These are phyloP conservation scores for Columba janthina DNA, from an alignment of 2,113 vertebrate species.

Conservation along the genomic window DNA sequence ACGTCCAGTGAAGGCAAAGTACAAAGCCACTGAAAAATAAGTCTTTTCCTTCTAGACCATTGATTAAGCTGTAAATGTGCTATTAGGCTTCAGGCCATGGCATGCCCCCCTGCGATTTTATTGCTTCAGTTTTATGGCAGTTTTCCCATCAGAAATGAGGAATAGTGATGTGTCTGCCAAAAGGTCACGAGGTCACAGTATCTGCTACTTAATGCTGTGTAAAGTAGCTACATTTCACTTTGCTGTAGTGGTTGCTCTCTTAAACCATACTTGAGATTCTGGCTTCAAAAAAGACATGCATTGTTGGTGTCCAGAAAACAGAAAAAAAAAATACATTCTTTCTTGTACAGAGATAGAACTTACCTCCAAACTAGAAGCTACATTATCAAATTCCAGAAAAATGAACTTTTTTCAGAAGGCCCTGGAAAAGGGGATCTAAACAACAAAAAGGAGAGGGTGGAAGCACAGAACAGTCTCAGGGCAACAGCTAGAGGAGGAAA, in stretches of 20 bases:
- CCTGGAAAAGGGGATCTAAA: neutral
- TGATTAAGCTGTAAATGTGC: neutral
- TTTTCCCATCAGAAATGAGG: neutral
- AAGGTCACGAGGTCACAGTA: accelerated
- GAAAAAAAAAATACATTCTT: neutral
- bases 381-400: neutral
- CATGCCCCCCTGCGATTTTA: neutral
- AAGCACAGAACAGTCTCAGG: neutral
- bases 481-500: neutral
- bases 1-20: neutral
- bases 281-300: neutral
- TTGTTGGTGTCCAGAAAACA: neutral
- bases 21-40: neutral
- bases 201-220: neutral
- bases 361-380: neutral
- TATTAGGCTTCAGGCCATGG: neutral
- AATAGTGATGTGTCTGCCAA: neutral
- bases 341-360: neutral
- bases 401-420: accelerated
- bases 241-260: neutral
- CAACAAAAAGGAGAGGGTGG: neutral
- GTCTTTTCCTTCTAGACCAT: neutral
- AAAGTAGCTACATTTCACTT: neutral
- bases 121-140: neutral
- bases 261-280: neutral